Conservation (phyloP, 2,797 vertebrate genomes). For the Aldrovandia affinis region DNA sequence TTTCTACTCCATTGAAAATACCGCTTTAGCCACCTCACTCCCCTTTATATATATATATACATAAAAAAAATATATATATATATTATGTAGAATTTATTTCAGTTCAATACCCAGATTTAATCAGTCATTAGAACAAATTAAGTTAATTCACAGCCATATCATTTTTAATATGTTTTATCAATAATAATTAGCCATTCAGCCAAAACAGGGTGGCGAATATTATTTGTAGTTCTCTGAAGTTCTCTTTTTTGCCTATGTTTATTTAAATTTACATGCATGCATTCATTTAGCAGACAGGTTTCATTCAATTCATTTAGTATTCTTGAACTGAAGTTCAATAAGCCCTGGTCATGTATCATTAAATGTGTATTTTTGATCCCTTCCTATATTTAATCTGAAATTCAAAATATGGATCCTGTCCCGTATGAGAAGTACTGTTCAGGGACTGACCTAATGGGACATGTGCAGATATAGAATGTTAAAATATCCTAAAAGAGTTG, state of each 20-base stretch:
- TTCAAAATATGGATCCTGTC: neutral
- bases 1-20: constrained; percentile 1
- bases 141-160: neutral
- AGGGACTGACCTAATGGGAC: neutral
- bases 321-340: too few relatives aligned
- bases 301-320: too few relatives aligned
- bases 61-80: too few relatives aligned
- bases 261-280: neutral
- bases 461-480: neutral
- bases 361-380: neutral
- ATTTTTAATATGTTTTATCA: neutral
- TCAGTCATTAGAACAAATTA: neutral
- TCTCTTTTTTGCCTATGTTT: neutral
- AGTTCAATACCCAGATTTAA: neutral
- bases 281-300: too few relatives aligned
- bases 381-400: neutral
- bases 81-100: too few relatives aligned
- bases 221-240: neutral
- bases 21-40: too few relatives aligned
- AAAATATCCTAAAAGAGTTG: neutral
- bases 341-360: too few relatives aligned
- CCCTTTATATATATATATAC: too few relatives aligned
- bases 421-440: neutral
- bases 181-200: neutral
- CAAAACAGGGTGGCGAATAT: neutral